A percentile compares a stretch with the other conserved stretches of the same genome.
These are phyloP conservation scores for Sebastes taczanowskii DNA, from an alignment of 2,797 vertebrate genomes.

Conservation along the genomic window DNA sequence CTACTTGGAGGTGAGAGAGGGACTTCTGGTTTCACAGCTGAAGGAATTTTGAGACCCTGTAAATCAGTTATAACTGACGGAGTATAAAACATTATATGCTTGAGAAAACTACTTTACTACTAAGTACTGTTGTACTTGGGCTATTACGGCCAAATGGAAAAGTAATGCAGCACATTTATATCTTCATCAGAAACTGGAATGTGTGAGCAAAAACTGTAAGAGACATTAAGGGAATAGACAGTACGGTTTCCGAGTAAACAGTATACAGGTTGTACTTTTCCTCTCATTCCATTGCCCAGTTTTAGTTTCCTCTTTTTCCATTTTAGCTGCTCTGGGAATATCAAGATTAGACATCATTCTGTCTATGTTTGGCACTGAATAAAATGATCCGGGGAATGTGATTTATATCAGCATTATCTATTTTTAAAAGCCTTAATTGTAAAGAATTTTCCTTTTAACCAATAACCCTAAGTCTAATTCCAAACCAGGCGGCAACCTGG, in stretches of 20 bases:
- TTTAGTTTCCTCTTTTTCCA: neutral
- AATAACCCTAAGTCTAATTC: neutral
- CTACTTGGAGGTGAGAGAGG: too few species aligned
- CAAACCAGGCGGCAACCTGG: neutral
- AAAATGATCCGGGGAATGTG: neutral
- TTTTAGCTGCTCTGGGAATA: neutral
- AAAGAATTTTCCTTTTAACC: neutral
- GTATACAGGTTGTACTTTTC: too few species aligned
- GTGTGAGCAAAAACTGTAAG: neutral
- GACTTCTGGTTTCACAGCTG: too few species aligned
- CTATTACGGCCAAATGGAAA: neutral
- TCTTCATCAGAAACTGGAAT: neutral
- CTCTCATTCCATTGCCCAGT: neutral
- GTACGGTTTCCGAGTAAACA: neutral
- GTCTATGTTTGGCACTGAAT: neutral
- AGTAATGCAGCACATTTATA: neutral
- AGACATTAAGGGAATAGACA: neutral
- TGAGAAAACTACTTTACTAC: neutral
- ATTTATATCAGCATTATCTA: neutral
- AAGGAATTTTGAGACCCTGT: neutral
- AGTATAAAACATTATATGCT: neutral
- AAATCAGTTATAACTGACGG: neutral
- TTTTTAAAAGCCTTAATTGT: neutral
- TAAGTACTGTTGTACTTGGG: neutral
- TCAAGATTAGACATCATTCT: neutral